phyloP scores from a whole-genome alignment of 1,140 invertebrate genomes.

The Augochlora pura region DNA sequence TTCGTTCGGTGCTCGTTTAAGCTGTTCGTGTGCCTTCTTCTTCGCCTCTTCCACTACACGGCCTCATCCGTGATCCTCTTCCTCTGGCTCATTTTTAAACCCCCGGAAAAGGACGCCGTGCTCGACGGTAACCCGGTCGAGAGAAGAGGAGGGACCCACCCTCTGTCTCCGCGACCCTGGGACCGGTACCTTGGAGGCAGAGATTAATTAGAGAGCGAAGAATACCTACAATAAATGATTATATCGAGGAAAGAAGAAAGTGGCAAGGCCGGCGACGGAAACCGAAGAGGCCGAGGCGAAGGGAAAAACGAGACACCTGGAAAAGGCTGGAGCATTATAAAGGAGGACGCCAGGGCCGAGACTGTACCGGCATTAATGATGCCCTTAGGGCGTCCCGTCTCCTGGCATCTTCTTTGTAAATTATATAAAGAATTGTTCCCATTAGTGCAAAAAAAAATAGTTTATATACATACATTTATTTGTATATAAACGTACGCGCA shows the following conservation, averaged over 20 bases:
- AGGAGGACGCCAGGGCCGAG: conserved; percentile 51
- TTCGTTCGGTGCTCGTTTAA: conserved; percentile 29
- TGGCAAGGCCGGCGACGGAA: conserved; percentile 52
- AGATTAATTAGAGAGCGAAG: conserved; percentile 66
- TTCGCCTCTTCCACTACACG: too few species aligned
- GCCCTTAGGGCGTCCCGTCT: conserved; percentile 66
- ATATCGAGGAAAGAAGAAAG: conserved; percentile 60
- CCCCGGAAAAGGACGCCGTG: conserved; percentile 21
- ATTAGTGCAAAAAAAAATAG: conserved; percentile 40
- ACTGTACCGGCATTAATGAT: conserved; percentile 73
- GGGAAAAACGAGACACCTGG: conserved; percentile 46
- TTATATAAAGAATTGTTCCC: conserved; percentile 66
- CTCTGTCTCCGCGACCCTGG: conserved; percentile 4
- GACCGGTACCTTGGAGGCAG: conserved; percentile 43
- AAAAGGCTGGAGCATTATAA: conserved; percentile 67
- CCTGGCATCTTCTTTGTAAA: conserved; percentile 65
- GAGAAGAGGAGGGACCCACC: background rate
- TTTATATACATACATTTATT: conserved; percentile 15
- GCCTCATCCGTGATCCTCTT: background rate
- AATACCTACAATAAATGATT: conserved; percentile 68
- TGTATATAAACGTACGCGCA: background rate
- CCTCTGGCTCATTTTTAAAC: conserved; percentile 50
- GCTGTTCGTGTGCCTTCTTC: too few species aligned
- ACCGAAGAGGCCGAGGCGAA: conserved; percentile 55
- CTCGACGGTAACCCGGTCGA: conserved; percentile 8